These are phyloP conservation scores for Anarsia innoxiella DNA, from an alignment of 2,888 invertebrate genomes.

Conservation along the genomic window DNA sequence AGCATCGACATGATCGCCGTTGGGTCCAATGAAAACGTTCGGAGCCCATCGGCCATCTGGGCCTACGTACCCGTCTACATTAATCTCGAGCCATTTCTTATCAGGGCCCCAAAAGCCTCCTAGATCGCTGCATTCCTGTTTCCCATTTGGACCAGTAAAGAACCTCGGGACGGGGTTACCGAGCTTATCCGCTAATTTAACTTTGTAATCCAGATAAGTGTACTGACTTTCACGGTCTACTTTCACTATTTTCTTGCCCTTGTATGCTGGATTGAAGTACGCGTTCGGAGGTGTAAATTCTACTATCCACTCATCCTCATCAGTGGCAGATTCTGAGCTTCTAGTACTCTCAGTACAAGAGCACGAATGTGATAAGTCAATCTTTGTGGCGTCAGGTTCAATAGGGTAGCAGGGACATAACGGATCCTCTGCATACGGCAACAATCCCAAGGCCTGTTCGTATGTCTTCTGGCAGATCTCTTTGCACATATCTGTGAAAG, in stretches of 20 bases:
- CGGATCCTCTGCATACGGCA: conserved; percentile 51
- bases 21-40: conserved; percentile 46
- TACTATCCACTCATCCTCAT: conserved; percentile 63
- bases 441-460: conserved; percentile 57
- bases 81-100: conserved; percentile 58
- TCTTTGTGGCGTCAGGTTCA: conserved; percentile 34
- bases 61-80: conserved; percentile 53
- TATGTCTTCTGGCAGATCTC: conserved; percentile 65
- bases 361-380: conserved; percentile 47
- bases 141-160: conserved; percentile 62
- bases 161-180: conserved; percentile 60
- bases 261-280: conserved; percentile 43
- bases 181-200: conserved; percentile 48
- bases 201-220: conserved; percentile 54
- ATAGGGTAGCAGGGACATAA: conserved; percentile 52
- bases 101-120: conserved; percentile 62
- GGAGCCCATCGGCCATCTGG: conserved; percentile 62
- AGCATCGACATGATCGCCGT: conserved; percentile 47
- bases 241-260: conserved; percentile 40
- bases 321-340: conserved; percentile 48
- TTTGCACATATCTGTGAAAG: conserved; percentile 58
- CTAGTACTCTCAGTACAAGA: conserved; percentile 52
- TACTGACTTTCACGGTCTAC: conserved; percentile 47
- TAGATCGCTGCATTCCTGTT: conserved; percentile 58
- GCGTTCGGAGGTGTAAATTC: conserved; percentile 68